A percentile compares a stretch with the other conserved stretches of the same genome.
Evolutionary conservation across 2,113 vertebrate genomes (phyloP).

Genomic region (Corythornis madagascariensis): DNA sequence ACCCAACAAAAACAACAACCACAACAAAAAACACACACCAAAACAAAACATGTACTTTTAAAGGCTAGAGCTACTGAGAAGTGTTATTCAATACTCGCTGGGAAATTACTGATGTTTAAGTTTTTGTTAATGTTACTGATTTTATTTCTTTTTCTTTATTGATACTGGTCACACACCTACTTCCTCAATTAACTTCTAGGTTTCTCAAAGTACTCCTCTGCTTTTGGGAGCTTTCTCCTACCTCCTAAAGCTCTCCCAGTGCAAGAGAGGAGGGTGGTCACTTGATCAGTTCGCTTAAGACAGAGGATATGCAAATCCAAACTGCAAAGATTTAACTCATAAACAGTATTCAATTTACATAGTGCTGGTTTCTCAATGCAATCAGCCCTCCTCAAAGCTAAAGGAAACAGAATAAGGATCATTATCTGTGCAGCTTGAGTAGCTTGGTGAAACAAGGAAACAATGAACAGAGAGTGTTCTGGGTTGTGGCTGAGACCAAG

Average conservation of each 20-base stretch:
- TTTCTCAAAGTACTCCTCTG: background rate
- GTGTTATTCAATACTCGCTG: background rate
- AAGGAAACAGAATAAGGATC: background rate
- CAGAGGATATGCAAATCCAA: background rate
- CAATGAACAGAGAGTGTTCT: rapidly evolving
- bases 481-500: background rate
- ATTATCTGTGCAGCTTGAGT: background rate
- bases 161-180: background rate
- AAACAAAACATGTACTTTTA: background rate
- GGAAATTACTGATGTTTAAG: background rate
- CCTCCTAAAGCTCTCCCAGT: background rate
- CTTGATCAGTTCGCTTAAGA: background rate
- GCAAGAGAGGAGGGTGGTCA: rapidly evolving
- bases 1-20: too few species aligned
- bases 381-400: background rate
- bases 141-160: rapidly evolving
- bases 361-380: background rate
- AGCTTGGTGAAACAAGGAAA: background rate
- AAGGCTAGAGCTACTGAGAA: background rate
- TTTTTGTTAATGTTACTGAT: background rate
- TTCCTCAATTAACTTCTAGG: background rate
- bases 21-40: too few species aligned
- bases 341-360: background rate
- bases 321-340: background rate
- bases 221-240: background rate